A percentile compares a stretch with the other conserved stretches of the same genome.
phyloP scores from a whole-genome alignment of 2,888 invertebrate species.

The Drosophila mimetica region DNA sequence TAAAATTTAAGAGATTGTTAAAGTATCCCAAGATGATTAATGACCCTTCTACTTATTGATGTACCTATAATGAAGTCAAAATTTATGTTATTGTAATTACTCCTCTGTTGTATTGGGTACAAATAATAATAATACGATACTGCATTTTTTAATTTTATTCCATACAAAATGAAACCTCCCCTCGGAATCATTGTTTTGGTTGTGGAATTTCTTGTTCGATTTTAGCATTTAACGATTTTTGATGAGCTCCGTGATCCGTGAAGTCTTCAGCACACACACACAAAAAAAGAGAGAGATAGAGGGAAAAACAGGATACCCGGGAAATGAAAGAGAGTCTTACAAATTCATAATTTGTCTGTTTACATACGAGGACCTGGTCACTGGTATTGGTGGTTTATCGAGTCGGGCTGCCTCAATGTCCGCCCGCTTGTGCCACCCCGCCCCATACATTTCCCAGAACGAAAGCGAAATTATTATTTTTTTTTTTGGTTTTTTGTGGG shows the following conservation, averaged over 20 bases:
- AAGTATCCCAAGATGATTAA: too few species aligned
- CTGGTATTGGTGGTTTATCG: slow-evolving; percentile 65
- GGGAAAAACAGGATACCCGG: slow-evolving; percentile 22
- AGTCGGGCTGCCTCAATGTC: slow-evolving; percentile 68
- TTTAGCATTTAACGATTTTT: slow-evolving; percentile 77
- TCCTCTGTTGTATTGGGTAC: neutral
- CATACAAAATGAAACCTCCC: neutral
- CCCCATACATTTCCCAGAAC: slow-evolving; percentile 21
- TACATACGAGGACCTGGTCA: slow-evolving; percentile 43
- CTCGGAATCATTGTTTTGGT: slow-evolving; percentile 23
- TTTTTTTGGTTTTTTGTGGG: slow-evolving; percentile 47
- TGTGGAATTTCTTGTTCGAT: slow-evolving; percentile 48
- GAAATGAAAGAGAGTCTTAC: slow-evolving; percentile 66
- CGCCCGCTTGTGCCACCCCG: slow-evolving; percentile 60
- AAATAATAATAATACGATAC: neutral
- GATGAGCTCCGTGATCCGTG: slow-evolving; percentile 80
- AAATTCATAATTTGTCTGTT: slow-evolving; percentile 79
- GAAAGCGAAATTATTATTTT: slow-evolving; percentile 58
- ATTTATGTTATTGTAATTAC: neutral
- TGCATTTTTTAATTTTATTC: neutral
- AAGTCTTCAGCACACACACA: slow-evolving; percentile 63
- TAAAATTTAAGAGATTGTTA: too few species aligned
- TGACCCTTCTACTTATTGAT: too few species aligned
- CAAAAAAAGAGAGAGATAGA: slow-evolving; percentile 10
- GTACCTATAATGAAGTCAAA: too few species aligned